A percentile compares a stretch with the other conserved stretches of the same genome.
Conservation (phyloP, 2,888 invertebrate species). For the Halictus ligatus region DNA sequence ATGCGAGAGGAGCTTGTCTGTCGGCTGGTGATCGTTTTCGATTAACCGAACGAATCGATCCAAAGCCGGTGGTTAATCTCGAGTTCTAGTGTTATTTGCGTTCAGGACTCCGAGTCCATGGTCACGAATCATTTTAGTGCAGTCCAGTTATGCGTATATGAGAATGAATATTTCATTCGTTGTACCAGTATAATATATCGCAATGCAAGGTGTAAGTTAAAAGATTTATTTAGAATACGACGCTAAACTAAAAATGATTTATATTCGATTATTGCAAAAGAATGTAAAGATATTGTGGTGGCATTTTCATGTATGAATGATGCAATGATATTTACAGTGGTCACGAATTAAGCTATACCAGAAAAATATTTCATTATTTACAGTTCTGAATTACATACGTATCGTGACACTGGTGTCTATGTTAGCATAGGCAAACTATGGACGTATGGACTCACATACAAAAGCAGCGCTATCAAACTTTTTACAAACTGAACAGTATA, state of each 20-base stretch:
- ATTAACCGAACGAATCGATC: conserved; percentile 17
- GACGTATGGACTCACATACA: no score
- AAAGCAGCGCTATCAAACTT: no score
- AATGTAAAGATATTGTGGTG: no score
- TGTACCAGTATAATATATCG: not conserved
- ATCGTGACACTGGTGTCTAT: no score
- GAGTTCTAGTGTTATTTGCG: not conserved
- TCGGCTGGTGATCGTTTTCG: conserved; percentile 17
- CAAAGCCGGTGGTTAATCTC: not conserved
- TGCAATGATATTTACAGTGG: no score
- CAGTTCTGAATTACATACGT: no score
- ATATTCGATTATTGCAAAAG: no score
- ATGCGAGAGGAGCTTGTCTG: conserved; percentile 1
- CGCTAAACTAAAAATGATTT: no score
- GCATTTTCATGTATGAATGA: no score
- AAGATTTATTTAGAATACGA: not conserved
- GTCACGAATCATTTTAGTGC: conserved; percentile 1
- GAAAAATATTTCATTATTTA: not conserved
- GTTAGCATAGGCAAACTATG: no score
- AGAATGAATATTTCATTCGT: conserved; percentile 23
- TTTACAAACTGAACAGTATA: no score
- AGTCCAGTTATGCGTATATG: not conserved
- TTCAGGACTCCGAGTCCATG: not conserved
- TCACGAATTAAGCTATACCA: not conserved
- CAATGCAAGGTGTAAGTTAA: not conserved